These are phyloP conservation scores for Phylloscopus trochilus DNA, from an alignment of 2,113 vertebrate species.

Conservation along the genomic window DNA sequence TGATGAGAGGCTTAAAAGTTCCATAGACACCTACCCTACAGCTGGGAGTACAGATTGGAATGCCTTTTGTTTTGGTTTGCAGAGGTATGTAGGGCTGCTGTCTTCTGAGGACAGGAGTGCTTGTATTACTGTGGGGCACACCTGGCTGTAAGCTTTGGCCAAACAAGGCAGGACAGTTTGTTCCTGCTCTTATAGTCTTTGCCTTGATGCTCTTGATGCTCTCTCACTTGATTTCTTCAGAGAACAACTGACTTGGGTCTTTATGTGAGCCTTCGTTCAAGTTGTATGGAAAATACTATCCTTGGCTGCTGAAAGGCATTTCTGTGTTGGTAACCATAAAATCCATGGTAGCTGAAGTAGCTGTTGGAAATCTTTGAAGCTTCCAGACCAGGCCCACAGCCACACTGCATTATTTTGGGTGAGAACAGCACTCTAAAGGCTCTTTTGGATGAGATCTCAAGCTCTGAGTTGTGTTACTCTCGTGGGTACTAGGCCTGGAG, in stretches of 20 bases:
- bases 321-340: neutral
- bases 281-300: neutral
- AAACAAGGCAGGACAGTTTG: neutral
- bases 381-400: neutral
- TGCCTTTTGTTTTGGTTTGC: neutral
- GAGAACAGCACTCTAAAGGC: neutral
- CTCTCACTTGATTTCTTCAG: neutral
- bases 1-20: neutral
- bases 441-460: neutral
- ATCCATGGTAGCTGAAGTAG: neutral
- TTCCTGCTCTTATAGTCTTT: neutral
- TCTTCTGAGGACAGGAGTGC: neutral
- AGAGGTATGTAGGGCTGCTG: neutral
- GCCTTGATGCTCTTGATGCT: neutral
- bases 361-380: neutral
- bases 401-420: neutral
- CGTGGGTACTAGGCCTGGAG: neutral
- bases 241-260: neutral
- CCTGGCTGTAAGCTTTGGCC: neutral
- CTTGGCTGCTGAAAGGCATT: neutral
- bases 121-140: neutral
- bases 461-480: neutral
- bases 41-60: neutral
- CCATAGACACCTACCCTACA: neutral
- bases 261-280: neutral